Evolutionary conservation across 2,113 vertebrate genomes (phyloP).

Genomic region (Tachysurus fulvidraco): DNA sequence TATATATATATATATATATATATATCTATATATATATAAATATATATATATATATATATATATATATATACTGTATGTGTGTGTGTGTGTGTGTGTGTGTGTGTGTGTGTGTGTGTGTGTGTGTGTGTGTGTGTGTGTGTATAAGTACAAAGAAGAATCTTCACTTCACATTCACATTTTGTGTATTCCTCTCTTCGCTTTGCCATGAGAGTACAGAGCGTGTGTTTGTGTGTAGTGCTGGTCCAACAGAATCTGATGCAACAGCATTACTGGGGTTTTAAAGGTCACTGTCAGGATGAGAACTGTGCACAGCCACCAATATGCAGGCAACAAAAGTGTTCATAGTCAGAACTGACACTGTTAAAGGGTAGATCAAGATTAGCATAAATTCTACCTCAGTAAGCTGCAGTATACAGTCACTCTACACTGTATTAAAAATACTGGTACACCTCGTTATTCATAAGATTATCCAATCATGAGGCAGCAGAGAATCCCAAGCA

Average conservation of each 20-base stretch:
- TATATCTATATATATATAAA: too few relatives aligned
- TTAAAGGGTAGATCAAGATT: background rate
- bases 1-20: too few relatives aligned
- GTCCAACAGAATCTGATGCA: background rate
- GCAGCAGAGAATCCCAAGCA: too few relatives aligned
- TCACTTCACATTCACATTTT: background rate
- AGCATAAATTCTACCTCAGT: background rate
- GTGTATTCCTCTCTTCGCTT: background rate
- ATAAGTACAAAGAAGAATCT: background rate
- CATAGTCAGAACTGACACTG: constrained; percentile 2
- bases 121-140: too few relatives aligned
- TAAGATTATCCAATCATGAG: too few relatives aligned
- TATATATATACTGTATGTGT: too few relatives aligned
- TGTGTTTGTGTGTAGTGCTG: background rate
- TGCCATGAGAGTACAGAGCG: background rate
- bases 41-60: too few relatives aligned
- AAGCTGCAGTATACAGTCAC: background rate
- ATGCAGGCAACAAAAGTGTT: background rate
- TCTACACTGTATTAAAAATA: too few relatives aligned
- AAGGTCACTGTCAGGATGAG: background rate
- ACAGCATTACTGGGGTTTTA: background rate
- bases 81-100: too few relatives aligned
- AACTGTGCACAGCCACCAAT: background rate
- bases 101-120: too few relatives aligned
- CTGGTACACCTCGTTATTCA: too few relatives aligned